A percentile compares a stretch with the other conserved stretches of the same genome.
These are phyloP conservation scores for Drosophila mayaguana DNA, from an alignment of 2,888 invertebrate genomes.

Conservation along the genomic window DNA sequence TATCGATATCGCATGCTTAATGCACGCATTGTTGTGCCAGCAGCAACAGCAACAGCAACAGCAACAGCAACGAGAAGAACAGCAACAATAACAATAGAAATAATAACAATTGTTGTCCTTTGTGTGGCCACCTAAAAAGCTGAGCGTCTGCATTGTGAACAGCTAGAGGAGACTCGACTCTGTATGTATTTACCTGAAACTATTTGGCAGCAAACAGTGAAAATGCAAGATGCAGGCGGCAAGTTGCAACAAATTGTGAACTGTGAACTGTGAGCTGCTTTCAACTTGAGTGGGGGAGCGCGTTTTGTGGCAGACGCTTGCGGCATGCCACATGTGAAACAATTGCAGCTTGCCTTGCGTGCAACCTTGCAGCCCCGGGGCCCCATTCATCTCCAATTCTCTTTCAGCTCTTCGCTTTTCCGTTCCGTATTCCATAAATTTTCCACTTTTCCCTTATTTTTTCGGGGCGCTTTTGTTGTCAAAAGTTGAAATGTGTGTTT, in stretches of 20 bases:
- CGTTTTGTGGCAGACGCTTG: constrained; percentile 13
- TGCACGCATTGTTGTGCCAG: not conserved
- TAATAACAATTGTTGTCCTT: constrained; percentile 21
- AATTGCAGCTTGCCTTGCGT: constrained; percentile 14
- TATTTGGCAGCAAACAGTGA: not conserved
- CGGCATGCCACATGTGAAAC: constrained; percentile 19
- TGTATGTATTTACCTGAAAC: constrained; percentile 11
- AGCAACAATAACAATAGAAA: not conserved
- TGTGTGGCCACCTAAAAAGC: constrained; percentile 13
- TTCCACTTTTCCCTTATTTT: constrained; percentile 9
- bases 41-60: constrained; percentile 4
- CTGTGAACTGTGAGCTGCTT: constrained; percentile 6
- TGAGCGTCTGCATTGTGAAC: not conserved
- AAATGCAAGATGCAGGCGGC: not conserved
- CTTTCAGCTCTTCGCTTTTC: constrained; percentile 10
- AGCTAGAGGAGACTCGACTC: not conserved
- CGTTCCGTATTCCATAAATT: constrained; percentile 19
- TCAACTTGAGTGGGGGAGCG: not conserved
- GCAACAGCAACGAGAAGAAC: not conserved
- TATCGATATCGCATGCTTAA: constrained; percentile 22
- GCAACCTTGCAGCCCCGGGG: constrained; percentile 1
- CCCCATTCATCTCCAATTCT: constrained; percentile 12
- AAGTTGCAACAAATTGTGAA: not conserved
- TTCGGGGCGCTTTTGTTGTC: constrained; percentile 27
- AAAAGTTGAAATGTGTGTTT: constrained; percentile 24